Base-by-base conservation (phyloP, 2,888 invertebrate genomes). In the Boloria selene region DNA sequence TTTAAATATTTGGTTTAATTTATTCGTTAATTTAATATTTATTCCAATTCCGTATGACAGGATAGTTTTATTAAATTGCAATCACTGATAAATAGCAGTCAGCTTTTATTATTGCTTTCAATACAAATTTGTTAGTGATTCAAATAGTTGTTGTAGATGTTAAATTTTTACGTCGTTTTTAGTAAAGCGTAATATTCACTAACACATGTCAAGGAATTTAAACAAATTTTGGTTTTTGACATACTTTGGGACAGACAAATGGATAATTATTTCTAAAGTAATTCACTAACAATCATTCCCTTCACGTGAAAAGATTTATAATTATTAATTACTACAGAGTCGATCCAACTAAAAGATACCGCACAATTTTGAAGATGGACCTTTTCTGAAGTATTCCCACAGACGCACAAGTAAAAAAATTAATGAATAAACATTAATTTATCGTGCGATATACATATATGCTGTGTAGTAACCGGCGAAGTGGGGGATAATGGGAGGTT, bases 281-380 rank as follows among this genome's bases (percentile, higher is more conserved):
- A n/a, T n/a, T n/a, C n/a, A n/a, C n/a, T n/a, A n/a, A n/a, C n/a
- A n/a, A n/a, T n/a, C n/a, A n/a, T n/a, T n/a, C n/a, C 22, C 56
- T 56, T 56, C 44, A 56, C 44, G 22, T 56, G 44, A 22, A 22
- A n/a, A 44, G 56, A 56, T 44, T 56, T 22, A 56, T 56, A 42
- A 45, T 44, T 56, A 44, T 44, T 44, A 56, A 56, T n/a, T n/a
- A n/a, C n/a, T n/a, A n/a, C n/a, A 56, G 56, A 56, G 44, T 56
- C 45, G n/a, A 38, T 44, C 44, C 44, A 22, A 44, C 44, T 56
- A 56, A 56, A 56, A 56, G 31, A 22, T 56, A 42, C 56, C 44
- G 56, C 56, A 56, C 56, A 56, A 56, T 56, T 56, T 56, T 44
- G 14, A 56, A 22, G 13, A 13, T 55, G 44, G 55, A 55, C 4